phyloP scores from a whole-genome alignment of 2,113 vertebrate genomes.

The Probosciger aterrimus region DNA sequence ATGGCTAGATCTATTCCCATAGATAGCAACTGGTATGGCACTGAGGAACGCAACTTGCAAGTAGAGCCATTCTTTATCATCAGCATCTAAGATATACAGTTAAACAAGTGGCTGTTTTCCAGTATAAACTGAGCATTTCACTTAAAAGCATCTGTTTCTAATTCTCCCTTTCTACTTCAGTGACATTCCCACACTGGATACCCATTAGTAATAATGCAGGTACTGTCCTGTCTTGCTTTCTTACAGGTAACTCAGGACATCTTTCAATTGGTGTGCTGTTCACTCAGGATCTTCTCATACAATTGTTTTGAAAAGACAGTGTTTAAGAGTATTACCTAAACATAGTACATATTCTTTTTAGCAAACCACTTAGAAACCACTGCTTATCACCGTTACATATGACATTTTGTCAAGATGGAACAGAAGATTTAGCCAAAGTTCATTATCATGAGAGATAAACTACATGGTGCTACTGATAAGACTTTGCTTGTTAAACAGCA shows the following conservation, averaged over 20 bases:
- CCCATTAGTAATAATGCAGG: background rate
- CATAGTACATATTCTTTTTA: background rate
- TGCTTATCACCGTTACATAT: background rate
- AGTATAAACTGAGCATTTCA: background rate
- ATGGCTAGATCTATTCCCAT: background rate
- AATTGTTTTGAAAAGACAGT: background rate
- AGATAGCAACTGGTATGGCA: background rate
- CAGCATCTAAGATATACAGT: background rate
- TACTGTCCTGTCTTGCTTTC: background rate
- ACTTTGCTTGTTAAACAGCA: background rate
- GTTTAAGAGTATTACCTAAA: background rate
- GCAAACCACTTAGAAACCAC: background rate
- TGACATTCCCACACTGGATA: background rate
- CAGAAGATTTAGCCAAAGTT: background rate
- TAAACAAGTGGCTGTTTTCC: background rate
- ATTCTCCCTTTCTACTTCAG: background rate
- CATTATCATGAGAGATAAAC: background rate
- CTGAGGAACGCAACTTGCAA: background rate
- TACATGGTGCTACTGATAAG: background rate
- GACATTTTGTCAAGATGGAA: background rate
- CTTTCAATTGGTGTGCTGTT: background rate
- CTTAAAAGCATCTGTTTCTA: background rate
- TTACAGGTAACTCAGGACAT: background rate
- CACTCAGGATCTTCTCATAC: background rate
- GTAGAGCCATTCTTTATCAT: background rate